These are phyloP conservation scores for Glareola pratincola DNA, from an alignment of 2,113 vertebrate species.

Conservation along the genomic window DNA sequence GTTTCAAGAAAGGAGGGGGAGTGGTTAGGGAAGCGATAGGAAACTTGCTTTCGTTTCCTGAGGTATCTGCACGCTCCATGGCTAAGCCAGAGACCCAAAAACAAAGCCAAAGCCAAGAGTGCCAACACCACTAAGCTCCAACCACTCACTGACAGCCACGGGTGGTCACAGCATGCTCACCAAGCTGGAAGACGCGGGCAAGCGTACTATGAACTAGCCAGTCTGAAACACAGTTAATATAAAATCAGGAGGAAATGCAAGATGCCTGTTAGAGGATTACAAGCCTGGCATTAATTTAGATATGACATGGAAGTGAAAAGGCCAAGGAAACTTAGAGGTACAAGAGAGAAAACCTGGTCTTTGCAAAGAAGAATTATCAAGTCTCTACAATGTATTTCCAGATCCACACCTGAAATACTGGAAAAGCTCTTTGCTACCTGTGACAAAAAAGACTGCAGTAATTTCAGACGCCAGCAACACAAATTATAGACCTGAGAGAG, in stretches of 20 bases:
- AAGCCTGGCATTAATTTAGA: not conserved
- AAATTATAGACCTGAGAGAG: not conserved
- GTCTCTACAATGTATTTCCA: not conserved
- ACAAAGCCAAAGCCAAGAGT: not conserved
- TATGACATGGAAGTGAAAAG: not conserved
- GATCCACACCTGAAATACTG: too few relatives aligned
- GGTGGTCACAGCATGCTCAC: not conserved
- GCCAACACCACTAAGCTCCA: fast-evolving
- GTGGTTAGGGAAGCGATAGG: not conserved
- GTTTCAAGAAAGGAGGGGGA: not conserved
- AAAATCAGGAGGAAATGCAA: not conserved
- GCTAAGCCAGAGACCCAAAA: not conserved
- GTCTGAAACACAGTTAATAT: not conserved
- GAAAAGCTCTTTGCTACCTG: not conserved
- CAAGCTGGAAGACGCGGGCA: fast-evolving
- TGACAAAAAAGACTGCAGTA: not conserved
- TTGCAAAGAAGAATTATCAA: not conserved
- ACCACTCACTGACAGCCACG: fast-evolving
- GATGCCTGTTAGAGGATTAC: not conserved
- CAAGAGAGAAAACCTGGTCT: not conserved
- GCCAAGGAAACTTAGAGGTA: not conserved
- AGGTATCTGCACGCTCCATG: not conserved
- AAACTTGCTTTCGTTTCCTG: not conserved
- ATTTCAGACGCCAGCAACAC: not conserved
- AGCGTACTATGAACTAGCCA: not conserved